Evolutionary conservation across 2,113 vertebrate genomes (phyloP).

Genomic region (Misgurnus mizolepis): DNA sequence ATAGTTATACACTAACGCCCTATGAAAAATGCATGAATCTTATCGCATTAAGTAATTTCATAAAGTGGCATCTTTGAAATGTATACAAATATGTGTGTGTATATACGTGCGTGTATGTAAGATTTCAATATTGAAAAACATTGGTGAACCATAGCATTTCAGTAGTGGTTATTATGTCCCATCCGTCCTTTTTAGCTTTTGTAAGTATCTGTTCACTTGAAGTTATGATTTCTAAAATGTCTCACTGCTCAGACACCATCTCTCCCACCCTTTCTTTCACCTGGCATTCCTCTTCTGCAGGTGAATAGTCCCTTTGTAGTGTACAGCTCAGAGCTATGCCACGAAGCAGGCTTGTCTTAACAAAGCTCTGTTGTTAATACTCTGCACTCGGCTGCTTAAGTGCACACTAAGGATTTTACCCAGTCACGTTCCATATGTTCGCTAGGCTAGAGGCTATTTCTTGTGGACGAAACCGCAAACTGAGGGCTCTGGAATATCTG

Average conservation of each 20-base stretch:
- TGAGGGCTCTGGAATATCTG: not conserved
- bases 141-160: too few species aligned
- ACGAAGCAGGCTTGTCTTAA: slow-evolving; percentile 4
- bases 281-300: slow-evolving; percentile 27
- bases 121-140: too few species aligned
- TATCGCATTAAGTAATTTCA: too few species aligned
- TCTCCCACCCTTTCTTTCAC: not conserved
- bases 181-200: not conserved
- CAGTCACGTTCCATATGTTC: not conserved
- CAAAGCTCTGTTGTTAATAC: slow-evolving; percentile 23
- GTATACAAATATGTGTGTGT: too few species aligned
- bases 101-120: too few species aligned
- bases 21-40: too few species aligned
- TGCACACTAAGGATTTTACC: not conserved
- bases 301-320: slow-evolving; percentile 42
- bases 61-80: too few species aligned
- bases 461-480: not conserved
- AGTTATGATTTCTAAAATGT: slow-evolving; percentile 11
- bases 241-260: not conserved
- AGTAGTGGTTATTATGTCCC: too few species aligned
- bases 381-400: not conserved
- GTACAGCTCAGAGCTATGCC: not conserved
- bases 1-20: too few species aligned
- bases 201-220: not conserved
- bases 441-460: not conserved